A percentile compares a stretch with the other conserved stretches of the same genome.
phyloP scores from a whole-genome alignment of 2,888 invertebrate genomes.

The Pristionchus japonicus region DNA sequence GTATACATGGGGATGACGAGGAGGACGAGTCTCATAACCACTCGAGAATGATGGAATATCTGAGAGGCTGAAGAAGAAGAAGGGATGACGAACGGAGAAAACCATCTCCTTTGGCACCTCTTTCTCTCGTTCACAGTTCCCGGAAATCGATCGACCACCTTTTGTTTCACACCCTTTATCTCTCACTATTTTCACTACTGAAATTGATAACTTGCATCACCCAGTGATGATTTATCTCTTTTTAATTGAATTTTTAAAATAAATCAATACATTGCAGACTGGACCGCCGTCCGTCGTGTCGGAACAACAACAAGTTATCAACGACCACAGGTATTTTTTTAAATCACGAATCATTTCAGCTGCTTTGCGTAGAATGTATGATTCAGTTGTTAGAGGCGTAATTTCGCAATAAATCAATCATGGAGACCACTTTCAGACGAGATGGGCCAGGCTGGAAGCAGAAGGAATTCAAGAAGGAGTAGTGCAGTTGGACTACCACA shows the following conservation, averaged over 20 bases:
- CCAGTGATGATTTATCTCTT: too few species aligned
- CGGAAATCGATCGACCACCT: background rate
- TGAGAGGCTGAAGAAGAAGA: background rate
- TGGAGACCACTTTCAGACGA: background rate
- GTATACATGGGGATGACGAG: background rate
- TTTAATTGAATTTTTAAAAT: background rate
- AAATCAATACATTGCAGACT: background rate
- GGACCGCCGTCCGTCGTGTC: constrained; percentile 11
- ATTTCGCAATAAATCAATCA: too few species aligned
- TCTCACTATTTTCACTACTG: background rate
- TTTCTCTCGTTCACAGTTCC: background rate
- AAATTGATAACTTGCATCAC: background rate
- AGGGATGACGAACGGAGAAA: background rate
- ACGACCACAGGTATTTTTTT: background rate
- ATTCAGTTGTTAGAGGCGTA: too few species aligned
- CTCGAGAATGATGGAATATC: constrained; percentile 38
- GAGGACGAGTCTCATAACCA: background rate
- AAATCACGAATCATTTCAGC: too few species aligned
- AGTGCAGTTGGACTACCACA: background rate
- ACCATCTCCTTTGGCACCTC: background rate
- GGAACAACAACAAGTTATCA: constrained; percentile 17
- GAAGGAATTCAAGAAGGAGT: constrained; percentile 6
- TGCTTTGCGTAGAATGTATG: too few species aligned
- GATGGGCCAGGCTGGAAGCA: constrained; percentile 36
- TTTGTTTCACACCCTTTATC: background rate